These are phyloP conservation scores for Haplochromis vanheusdeni DNA, from an alignment of 2,113 vertebrate genomes.

Conservation along the genomic window DNA sequence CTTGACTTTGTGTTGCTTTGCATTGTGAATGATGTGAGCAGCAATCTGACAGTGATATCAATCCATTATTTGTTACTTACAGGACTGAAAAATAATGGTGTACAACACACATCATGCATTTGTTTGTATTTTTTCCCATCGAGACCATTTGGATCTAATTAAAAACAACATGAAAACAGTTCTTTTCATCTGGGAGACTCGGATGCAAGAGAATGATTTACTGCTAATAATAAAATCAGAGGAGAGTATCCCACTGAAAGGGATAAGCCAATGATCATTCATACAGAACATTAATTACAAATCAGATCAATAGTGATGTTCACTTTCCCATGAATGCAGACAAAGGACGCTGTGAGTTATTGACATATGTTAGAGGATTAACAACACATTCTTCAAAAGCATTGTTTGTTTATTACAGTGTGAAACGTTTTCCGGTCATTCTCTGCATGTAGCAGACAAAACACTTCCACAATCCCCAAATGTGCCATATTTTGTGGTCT, in stretches of 20 bases:
- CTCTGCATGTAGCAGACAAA: constrained; percentile 19
- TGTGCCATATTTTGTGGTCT: constrained; percentile 16
- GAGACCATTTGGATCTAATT: constrained; percentile 45
- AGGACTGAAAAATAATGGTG: neutral
- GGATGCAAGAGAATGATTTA: constrained; percentile 41
- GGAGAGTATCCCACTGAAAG: neutral
- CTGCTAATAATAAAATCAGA: constrained; percentile 40
- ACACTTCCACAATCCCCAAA: constrained; percentile 30
- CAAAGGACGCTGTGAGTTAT: constrained; percentile 12
- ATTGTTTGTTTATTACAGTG: constrained; percentile 37
- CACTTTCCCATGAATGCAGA: constrained; percentile 14
- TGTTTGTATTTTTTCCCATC: constrained; percentile 12
- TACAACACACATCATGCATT: neutral
- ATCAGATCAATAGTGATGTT: neutral
- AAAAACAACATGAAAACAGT: constrained; percentile 37
- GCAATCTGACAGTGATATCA: neutral
- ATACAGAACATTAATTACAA: neutral
- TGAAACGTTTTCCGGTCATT: neutral
- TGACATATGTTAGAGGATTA: constrained; percentile 15
- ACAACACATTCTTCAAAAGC: constrained; percentile 4
- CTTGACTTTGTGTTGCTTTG: neutral
- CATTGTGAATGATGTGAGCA: neutral
- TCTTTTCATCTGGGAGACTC: constrained; percentile 29
- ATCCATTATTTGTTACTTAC: neutral
- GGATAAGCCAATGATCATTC: neutral